These are phyloP conservation scores for Pristionchus entomophagus DNA, from an alignment of 2,888 invertebrate species.

Conservation along the genomic window DNA sequence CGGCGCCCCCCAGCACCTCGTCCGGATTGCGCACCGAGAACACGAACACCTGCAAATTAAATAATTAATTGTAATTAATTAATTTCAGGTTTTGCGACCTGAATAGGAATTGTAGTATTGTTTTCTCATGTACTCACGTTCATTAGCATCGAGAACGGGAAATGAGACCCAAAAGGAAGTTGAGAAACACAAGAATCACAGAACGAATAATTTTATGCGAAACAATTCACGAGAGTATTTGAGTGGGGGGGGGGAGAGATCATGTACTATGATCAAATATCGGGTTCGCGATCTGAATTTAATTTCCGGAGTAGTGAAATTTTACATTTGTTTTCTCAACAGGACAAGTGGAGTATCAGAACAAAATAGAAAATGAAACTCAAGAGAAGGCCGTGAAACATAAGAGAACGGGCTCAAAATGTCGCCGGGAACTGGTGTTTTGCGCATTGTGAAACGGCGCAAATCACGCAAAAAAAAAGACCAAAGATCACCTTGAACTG, in stretches of 20 bases:
- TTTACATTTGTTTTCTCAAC: not conserved
- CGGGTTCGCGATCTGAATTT: not conserved
- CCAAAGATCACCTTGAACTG: conserved; percentile 56
- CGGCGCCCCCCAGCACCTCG: conserved; percentile 71
- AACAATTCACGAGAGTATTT: too few relatives aligned
- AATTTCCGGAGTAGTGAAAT: not conserved
- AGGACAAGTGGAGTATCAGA: not conserved
- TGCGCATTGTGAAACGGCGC: too few relatives aligned
- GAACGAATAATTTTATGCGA: too few relatives aligned
- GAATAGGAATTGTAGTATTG: too few relatives aligned
- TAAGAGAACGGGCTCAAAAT: too few relatives aligned
- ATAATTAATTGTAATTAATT: too few relatives aligned
- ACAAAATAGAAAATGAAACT: not conserved
- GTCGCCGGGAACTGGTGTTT: too few relatives aligned
- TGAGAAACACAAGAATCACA: not conserved
- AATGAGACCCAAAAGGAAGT: not conserved
- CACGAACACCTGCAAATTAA: conserved; percentile 64
- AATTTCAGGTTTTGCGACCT: not conserved
- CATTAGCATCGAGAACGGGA: too few relatives aligned
- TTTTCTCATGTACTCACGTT: too few relatives aligned
- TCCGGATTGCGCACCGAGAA: conserved; percentile 75
- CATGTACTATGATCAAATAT: too few relatives aligned
- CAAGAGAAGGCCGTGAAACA: not conserved
- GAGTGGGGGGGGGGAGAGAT: too few relatives aligned
- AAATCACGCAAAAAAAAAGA: too few relatives aligned